Conservation (phyloP, 1,140 invertebrate species). For the Dryas iulia region DNA sequence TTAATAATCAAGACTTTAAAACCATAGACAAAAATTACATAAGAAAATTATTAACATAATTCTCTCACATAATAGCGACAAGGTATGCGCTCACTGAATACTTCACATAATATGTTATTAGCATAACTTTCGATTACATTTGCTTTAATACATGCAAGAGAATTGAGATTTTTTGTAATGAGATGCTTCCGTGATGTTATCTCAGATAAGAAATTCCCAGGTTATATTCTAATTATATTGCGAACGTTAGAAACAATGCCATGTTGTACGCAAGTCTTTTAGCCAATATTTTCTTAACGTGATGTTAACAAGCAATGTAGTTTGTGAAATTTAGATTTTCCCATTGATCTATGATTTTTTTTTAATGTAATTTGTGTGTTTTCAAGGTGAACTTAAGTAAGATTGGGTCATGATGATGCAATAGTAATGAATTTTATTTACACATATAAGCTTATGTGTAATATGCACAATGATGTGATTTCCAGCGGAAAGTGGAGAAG, state of each 20-base stretch:
- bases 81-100: neutral
- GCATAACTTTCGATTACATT: conserved; percentile 23
- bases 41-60: neutral
- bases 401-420: neutral
- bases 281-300: conserved; percentile 15
- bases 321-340: conserved; percentile 2
- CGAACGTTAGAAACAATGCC: conserved; percentile 21
- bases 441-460: too few species aligned
- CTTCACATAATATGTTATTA: conserved; percentile 15
- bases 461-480: too few species aligned
- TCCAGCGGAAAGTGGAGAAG: too few species aligned
- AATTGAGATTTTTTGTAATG: conserved; percentile 24
- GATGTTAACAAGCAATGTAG: neutral
- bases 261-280: neutral
- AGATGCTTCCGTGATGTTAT: conserved; percentile 31
- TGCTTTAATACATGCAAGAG: conserved; percentile 20
- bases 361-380: neutral
- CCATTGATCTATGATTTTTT: neutral
- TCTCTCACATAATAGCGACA: neutral
- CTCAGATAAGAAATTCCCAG: conserved; percentile 26
- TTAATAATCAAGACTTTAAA: neutral
- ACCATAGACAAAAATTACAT: neutral
- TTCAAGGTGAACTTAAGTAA: neutral
- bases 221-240: conserved; percentile 18
- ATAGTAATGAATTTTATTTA: too few species aligned